A percentile compares a stretch with the other conserved stretches of the same genome.
Conservation (phyloP, 2,888 invertebrate species). For the Drosophila colorata region DNA sequence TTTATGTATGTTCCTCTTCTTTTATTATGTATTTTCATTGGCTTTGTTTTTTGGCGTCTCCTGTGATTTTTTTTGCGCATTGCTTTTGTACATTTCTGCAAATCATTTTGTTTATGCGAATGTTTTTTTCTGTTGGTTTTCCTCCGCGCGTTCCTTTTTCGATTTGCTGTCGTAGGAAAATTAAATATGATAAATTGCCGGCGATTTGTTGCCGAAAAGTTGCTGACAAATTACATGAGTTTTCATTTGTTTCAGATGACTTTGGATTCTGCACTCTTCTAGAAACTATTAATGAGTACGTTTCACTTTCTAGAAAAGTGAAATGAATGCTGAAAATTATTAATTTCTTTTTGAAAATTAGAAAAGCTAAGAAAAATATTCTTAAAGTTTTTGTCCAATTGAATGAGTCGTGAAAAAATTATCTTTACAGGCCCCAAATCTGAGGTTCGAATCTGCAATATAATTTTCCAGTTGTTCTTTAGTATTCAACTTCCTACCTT, state of each 20-base stretch:
- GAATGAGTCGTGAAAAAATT: too few species aligned
- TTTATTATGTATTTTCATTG: conserved; percentile 28
- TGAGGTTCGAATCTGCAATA: too few species aligned
- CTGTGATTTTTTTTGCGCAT: conserved; percentile 61
- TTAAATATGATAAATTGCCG: conserved; percentile 46
- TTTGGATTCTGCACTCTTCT: background rate
- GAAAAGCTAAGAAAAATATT: too few species aligned
- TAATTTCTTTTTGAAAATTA: background rate
- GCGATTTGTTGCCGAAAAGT: conserved; percentile 32
- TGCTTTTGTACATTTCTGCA: conserved; percentile 50
- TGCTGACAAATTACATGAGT: conserved; percentile 9
- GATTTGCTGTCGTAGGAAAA: conserved; percentile 13
- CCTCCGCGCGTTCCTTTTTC: conserved; percentile 7
- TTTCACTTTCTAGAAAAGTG: conserved; percentile 1
- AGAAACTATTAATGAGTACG: background rate
- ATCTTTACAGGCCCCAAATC: too few species aligned
- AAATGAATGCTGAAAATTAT: background rate
- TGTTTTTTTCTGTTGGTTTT: conserved; percentile 23
- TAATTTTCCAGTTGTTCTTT: too few species aligned
- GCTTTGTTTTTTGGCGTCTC: conserved; percentile 20
- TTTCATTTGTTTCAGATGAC: background rate
- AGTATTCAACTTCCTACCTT: too few species aligned
- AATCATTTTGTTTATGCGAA: conserved; percentile 67
- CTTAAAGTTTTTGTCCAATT: too few species aligned
- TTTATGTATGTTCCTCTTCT: conserved; percentile 12